Evolutionary conservation across 2,113 vertebrate genomes (phyloP), one percentile per base, ranked within the genome.

Genomic region (Anoura caudifer): DNA sequence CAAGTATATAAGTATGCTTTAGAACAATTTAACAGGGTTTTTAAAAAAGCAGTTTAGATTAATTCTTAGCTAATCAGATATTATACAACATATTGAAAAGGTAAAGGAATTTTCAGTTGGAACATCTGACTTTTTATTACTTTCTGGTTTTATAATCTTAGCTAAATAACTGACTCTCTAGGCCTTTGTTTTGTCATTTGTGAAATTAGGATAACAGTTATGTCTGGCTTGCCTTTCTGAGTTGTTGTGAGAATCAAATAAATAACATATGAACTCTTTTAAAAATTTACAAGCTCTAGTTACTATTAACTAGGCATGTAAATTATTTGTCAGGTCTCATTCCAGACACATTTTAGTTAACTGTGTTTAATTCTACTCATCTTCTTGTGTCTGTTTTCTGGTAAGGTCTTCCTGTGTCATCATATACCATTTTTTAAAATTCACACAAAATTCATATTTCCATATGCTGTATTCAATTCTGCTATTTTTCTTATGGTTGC

Each of bases 391-490:
- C 26, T 56, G 26, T 31, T 70, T 93, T 92, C 56, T 79, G 14
- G 36, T 77, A 47, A 90, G 17, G 47, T 73, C 26, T 65, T 91
- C 43, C 20, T 9, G 8, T 36, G 7, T 82, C 28, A 69, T 82
- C 61, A 45, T 47, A 36, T 36, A 41, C 28, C 76, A 75, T 91
- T 82, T 59, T 61, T 91, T 86, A 15, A 54, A 54, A 89, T 76
- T 31, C 65, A 80, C 72, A 86, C 22, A 86, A 88, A 95, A 89
- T 92, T 90, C 70, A 6, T 24, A 90, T 82, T 91, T 94, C 67
- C 33, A 26, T 89, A 56, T 76, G 47, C 52, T 89, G 3, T 59
- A 89, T 85, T 91, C 33, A 88, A 50, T 19, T 89, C 33, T 79
- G 61, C 12, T 93, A 10, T 38, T 45, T 93, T 89, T 93, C 43